These are phyloP conservation scores for Rousettus madagascariensis DNA, from an alignment of 2,797 vertebrate genomes.

Conservation along the genomic window DNA sequence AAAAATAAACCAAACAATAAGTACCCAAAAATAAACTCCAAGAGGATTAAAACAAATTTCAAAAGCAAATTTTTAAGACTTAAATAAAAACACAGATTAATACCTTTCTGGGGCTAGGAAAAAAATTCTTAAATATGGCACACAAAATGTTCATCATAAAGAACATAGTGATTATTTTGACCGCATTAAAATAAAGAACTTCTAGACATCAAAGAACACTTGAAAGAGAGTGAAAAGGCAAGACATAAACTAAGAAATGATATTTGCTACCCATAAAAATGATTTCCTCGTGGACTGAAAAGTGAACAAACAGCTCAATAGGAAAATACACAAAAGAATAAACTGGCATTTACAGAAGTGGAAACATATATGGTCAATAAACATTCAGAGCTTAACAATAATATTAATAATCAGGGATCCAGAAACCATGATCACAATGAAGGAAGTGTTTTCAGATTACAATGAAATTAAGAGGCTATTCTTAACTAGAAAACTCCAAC, in stretches of 20 bases:
- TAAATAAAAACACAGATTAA: not conserved
- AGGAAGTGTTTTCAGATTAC: not conserved
- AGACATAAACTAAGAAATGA: not conserved
- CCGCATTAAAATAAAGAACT: not conserved
- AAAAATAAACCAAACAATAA: constrained; percentile 13
- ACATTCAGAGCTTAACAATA: not conserved
- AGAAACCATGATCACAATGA: not conserved
- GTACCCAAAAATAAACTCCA: not conserved
- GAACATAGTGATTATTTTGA: not conserved
- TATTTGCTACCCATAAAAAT: not conserved
- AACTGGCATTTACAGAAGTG: not conserved
- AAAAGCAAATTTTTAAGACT: not conserved
- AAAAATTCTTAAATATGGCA: not conserved
- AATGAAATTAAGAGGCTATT: not conserved
- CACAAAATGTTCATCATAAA: not conserved
- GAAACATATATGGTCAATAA: not conserved
- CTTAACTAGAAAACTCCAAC: not conserved
- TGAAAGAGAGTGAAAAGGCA: not conserved
- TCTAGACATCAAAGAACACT: not conserved
- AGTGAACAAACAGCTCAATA: not conserved
- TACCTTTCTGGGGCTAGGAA: not conserved
- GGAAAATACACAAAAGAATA: not conserved
- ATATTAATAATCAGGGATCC: not conserved
- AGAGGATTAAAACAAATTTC: not conserved
- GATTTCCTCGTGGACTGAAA: not conserved